Evolutionary conservation across 2,888 invertebrate species (phyloP), one percentile per base, ranked within the genome.

Genomic region (Drosophila peninsularis): DNA sequence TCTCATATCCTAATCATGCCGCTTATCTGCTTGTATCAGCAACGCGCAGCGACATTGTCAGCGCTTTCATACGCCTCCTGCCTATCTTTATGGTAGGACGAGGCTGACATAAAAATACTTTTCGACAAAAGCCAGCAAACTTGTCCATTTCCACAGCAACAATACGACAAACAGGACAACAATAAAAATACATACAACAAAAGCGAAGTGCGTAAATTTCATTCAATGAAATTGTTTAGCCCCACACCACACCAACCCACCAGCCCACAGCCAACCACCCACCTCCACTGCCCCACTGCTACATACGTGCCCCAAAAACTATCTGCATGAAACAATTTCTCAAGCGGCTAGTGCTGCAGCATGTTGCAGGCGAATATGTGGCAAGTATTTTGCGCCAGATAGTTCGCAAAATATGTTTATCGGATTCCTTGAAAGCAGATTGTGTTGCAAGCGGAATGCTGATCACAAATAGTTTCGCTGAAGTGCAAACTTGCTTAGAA

Each of bases 41-140:
- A 56, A 39, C 64, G 62, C 58, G 63, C 61, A 49, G 56, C 60
- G 62, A 58, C 60, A 54, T 49, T 76, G 80, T 74, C 88, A 85
- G 73, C 68, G 86, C 68, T 75, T 73, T 62, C 41, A 68, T 67
- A 45, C 64, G 65, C 86, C 87, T 67, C 57, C 47, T 64, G 71
- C 70, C 68, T 36, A 11, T 24, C 27, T 13, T 11, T 37, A 6
- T 10, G 4, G 34, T 4, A 14, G 21, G 19, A 14, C 34, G 34
- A 19, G 19, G 34, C 49, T 50, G 49, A 7, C 49, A 52, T 36
- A 5, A 36, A 52, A 52, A 52, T 52, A 52, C 52, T 52, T 37
- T 52, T 41, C 54, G 30, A 41, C 41, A 41, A 54, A 54, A 52
- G 52, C 52, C 24, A 52, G 50, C 47, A 55, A 67, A 61, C 52